Evolutionary conservation across 2,797 vertebrate genomes (phyloP), one percentile per base, ranked within the genome.

Genomic region (Mus spretus): DNA sequence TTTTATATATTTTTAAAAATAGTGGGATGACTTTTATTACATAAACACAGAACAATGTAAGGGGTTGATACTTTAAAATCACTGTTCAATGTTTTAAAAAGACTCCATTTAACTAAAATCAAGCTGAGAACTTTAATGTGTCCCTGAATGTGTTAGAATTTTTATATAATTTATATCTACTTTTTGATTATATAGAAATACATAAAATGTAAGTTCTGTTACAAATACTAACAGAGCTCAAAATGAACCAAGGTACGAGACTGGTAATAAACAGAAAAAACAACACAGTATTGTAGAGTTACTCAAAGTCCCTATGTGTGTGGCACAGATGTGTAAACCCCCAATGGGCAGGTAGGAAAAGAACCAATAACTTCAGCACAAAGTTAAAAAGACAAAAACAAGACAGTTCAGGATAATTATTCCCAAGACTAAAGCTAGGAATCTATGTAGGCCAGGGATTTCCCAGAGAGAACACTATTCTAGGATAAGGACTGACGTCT

Each of bases 311-410:
- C 61, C 37, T 59, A 28, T n/a, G 40, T 34, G 53, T 72, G 67
- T 57, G 55, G 28, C 44, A 84, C 26, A 84, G 47, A 92, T 78
- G 20, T 63, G 63, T 80, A 65, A 96, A 90, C 5, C 75, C 65
- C 50, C 79, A 83, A 61, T 1, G 85, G 63, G 40, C 53, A n/a
- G 31, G 20, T 15, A n/a, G 63, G n/a, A 74, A 88, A 55, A 2
- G 13, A 72, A 59, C n/a, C 22, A 88, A 63, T 74, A 92, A 83
- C 37, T 94, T 93, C 28, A 67, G 47, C 88, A 77, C 28, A 72
- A 82, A 96, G 47, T 88, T 81, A 91, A 28, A 70, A 63, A 88
- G 83, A 79, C 78, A 78, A 87, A 96, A 95, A 94, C 81, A 88
- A 91, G 31, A 20, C 31, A 86, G 40, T 88, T 93, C 50, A 82